Conservation (phyloP, 2,888 invertebrate genomes). For the Stenodera caucasica region DNA sequence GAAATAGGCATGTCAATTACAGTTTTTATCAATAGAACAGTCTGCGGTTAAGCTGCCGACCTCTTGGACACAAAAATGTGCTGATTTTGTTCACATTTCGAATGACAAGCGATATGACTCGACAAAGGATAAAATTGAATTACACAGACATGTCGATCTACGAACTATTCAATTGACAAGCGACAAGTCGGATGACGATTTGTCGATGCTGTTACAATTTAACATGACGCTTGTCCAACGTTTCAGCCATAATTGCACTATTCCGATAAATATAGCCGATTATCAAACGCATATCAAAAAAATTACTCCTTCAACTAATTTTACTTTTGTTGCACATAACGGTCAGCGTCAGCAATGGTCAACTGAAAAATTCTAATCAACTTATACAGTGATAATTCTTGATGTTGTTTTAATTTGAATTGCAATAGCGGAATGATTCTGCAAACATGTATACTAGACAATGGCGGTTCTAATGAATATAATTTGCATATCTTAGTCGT, state of each 20-base stretch:
- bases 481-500: slow-evolving; percentile 54
- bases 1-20: slow-evolving; percentile 15
- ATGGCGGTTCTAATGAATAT: slow-evolving; percentile 51
- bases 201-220: slow-evolving; percentile 26
- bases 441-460: slow-evolving; percentile 50
- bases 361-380: slow-evolving; percentile 41
- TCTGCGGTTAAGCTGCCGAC: slow-evolving; percentile 34
- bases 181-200: slow-evolving; percentile 37
- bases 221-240: slow-evolving; percentile 13
- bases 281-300: no score
- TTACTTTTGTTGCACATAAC: no score
- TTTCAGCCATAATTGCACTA: background rate
- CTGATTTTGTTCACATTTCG: slow-evolving; percentile 47
- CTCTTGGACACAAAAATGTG: slow-evolving; percentile 37
- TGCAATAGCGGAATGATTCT: slow-evolving; percentile 37
- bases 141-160: slow-evolving; percentile 40
- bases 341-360: no score
- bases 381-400: slow-evolving; percentile 42
- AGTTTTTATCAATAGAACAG: slow-evolving; percentile 31
- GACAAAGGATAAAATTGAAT: slow-evolving; percentile 47
- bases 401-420: slow-evolving; percentile 37
- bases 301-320: no score
- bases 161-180: slow-evolving; percentile 37
- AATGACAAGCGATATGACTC: slow-evolving; percentile 46
- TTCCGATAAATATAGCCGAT: no score